A percentile compares a stretch with the other conserved stretches of the same genome.
phyloP scores from a whole-genome alignment of 2,888 invertebrate species.

The Eupithecia exiguata region DNA sequence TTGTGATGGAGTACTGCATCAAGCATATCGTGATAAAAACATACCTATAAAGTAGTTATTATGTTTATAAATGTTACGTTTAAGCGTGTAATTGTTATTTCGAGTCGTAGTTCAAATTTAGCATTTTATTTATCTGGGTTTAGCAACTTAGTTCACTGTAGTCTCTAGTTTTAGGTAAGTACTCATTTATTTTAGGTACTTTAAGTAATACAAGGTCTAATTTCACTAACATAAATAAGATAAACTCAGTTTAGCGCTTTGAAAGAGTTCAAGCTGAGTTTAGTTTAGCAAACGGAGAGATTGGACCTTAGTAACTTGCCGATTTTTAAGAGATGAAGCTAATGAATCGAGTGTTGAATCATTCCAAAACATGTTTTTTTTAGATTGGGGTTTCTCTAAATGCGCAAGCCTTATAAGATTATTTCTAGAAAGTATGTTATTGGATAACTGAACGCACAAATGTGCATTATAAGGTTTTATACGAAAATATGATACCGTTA shows the following conservation, averaged over 20 bases:
- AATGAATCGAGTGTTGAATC: background rate
- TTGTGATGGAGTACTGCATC: slow-evolving; percentile 26
- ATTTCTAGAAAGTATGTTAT: background rate
- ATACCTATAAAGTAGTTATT: slow-evolving; percentile 27
- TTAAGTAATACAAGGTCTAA: background rate
- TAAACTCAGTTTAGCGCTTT: no score
- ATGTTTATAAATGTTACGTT: slow-evolving; percentile 11
- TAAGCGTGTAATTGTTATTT: slow-evolving; percentile 11
- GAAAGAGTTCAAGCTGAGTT: no score
- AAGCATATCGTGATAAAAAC: slow-evolving; percentile 48
- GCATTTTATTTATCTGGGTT: slow-evolving; percentile 32
- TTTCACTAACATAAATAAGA: no score
- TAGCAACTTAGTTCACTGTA: slow-evolving; percentile 7
- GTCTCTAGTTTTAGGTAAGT: background rate
- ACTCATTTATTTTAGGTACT: background rate
- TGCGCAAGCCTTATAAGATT: background rate
- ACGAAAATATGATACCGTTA: background rate
- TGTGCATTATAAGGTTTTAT: background rate
- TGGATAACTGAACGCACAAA: background rate
- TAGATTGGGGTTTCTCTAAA: background rate
- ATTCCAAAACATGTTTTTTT: slow-evolving; percentile 19
- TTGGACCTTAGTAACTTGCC: background rate
- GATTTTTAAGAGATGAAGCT: background rate
- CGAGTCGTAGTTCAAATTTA: slow-evolving; percentile 40
- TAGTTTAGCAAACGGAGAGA: no score